Percentiles rank a stretch among this genome's conserved stretches.
Conservation (phyloP, 2,113 vertebrate genomes). For the Ctenomys sociabilis region DNA sequence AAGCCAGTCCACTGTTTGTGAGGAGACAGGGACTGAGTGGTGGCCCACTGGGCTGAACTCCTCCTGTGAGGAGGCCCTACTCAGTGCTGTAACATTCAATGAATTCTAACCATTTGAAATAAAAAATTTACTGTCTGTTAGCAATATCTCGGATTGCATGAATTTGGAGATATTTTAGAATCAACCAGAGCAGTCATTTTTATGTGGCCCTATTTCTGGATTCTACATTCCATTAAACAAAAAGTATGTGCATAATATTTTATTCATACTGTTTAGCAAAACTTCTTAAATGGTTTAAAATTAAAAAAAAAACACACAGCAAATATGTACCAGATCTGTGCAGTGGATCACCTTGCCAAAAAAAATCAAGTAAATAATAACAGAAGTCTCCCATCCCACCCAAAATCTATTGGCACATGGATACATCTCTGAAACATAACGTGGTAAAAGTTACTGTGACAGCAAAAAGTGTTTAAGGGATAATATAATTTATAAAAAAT, state of each 20-base stretch:
- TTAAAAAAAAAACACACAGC: not conserved
- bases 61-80: too few relatives aligned
- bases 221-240: not conserved
- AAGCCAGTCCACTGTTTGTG: too few relatives aligned
- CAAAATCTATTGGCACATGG: not conserved
- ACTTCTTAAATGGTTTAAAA: not conserved
- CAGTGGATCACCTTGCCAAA: not conserved
- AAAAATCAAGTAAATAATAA: not conserved
- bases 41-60: rapidly evolving
- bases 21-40: too few relatives aligned
- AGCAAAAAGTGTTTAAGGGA: not conserved
- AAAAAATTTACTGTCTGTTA: not conserved
- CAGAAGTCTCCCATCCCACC: not conserved
- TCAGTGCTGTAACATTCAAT: not conserved
- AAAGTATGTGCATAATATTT: not conserved
- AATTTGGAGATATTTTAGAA: not conserved
- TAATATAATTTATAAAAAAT: not conserved
- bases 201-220: not conserved
- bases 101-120: not conserved
- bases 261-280: not conserved
- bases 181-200: not conserved
- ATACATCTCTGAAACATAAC: not conserved
- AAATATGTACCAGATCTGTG: not conserved
- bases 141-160: not conserved
- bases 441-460: not conserved